These are phyloP conservation scores for Solenopsis fugax DNA, from an alignment of 1,140 invertebrate species.

Conservation along the genomic window DNA sequence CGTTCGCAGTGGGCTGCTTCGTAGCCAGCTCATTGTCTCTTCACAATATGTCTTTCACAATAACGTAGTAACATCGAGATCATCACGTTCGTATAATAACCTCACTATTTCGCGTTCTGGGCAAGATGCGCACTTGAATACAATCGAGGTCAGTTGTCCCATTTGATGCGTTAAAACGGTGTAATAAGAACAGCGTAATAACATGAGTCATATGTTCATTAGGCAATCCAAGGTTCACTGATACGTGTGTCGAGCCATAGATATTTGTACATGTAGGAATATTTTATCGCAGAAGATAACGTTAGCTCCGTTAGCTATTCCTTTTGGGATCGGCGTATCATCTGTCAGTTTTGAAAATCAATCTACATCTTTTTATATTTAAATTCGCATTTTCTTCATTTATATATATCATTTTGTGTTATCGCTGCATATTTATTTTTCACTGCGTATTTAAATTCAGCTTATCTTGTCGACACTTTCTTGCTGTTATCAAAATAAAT, in stretches of 20 bases:
- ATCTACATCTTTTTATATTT: not conserved
- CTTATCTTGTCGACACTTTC: not conserved
- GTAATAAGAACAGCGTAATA: not conserved
- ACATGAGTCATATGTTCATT: not conserved
- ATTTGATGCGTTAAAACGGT: not conserved
- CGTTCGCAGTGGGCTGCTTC: slow-evolving; percentile 88
- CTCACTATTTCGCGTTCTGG: not conserved
- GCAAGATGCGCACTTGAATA: not conserved
- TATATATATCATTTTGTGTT: not conserved
- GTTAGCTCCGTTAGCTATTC: not conserved
- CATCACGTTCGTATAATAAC: not conserved
- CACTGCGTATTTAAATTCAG: not conserved
- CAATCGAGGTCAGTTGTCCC: not conserved
- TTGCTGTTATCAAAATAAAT: not conserved
- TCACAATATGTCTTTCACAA: not conserved
- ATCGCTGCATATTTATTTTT: not conserved
- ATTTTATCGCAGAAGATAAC: not conserved
- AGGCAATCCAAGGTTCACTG: not conserved
- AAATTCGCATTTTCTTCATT: not conserved
- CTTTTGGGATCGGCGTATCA: not conserved
- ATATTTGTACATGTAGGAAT: not conserved
- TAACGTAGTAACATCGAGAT: not conserved
- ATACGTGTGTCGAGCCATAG: no score
- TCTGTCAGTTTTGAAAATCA: not conserved
- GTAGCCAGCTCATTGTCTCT: slow-evolving; percentile 89